A percentile compares a stretch with the other conserved stretches of the same genome.
These are phyloP conservation scores for Abscondita cerata DNA, from an alignment of 2,888 invertebrate genomes.

Conservation along the genomic window DNA sequence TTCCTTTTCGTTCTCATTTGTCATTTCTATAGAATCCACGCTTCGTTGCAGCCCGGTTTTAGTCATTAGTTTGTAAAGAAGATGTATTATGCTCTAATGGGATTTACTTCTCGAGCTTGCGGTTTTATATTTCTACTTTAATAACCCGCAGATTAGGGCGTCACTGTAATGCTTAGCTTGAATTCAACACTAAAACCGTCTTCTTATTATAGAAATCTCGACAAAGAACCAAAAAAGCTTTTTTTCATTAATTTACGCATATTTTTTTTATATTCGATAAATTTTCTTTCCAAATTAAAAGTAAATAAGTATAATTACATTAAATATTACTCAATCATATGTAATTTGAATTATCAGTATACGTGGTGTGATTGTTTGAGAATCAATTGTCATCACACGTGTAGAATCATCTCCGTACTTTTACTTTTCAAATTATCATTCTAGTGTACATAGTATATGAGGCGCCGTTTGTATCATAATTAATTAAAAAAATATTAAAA, in stretches of 20 bases:
- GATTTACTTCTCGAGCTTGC: slow-evolving; percentile 41
- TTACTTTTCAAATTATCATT: too few relatives aligned
- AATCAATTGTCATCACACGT: too few relatives aligned
- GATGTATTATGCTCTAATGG: slow-evolving; percentile 45
- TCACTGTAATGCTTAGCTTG: slow-evolving; percentile 38
- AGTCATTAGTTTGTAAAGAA: slow-evolving; percentile 38
- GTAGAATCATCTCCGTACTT: too few relatives aligned
- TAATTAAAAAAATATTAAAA: too few relatives aligned
- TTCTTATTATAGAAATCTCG: neutral
- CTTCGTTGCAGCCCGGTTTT: slow-evolving; percentile 33
- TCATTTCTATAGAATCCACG: slow-evolving; percentile 35
- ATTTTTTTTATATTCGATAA: too few relatives aligned
- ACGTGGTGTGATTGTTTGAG: too few relatives aligned
- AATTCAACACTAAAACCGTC: slow-evolving; percentile 25
- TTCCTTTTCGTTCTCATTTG: slow-evolving; percentile 35
- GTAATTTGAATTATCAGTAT: too few relatives aligned
- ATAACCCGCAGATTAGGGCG: slow-evolving; percentile 35
- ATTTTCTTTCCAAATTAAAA: too few relatives aligned
- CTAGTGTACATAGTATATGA: too few relatives aligned
- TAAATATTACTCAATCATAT: too few relatives aligned
- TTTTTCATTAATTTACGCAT: neutral
- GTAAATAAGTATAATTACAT: too few relatives aligned
- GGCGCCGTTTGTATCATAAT: too few relatives aligned
- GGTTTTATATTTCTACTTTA: slow-evolving; percentile 37
- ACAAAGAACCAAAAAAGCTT: slow-evolving; percentile 12